Evolutionary conservation across 2,797 vertebrate genomes (phyloP), one percentile per base, ranked within the genome.

Genomic region (Parauchenoglanis punctatus): DNA sequence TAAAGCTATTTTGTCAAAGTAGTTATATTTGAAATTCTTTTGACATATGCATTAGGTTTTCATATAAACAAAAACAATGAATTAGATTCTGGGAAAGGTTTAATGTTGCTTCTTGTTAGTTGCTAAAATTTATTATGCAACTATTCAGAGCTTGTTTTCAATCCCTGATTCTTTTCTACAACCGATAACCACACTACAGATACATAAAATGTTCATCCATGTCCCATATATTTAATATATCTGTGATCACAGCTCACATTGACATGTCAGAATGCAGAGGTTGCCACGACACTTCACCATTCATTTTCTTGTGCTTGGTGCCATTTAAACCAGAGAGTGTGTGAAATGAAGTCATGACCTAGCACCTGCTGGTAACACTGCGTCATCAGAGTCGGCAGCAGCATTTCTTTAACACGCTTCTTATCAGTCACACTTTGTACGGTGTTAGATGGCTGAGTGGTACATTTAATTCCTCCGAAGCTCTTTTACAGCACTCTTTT

Each of bases 371-470:
- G 87, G 18, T 58, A 54, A 18, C 83, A 72, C 61, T 59, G 84
- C 56, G 61, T 70, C 75, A 87, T 70, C 25, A 18, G 70, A 40
- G 31, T n/a, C 17, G 0, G 52, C n/a, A 83, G 52, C 73, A 61
- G 82, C 23, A 31, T 87, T 87, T 73, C 63, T 76, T 67, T 81
- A 52, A 59, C 82, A 70, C 49, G 1, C 70, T 61, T 35, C 20
- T 56, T 58, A 20, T 81, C 35, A 81, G 20, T 61, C 78, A 61
- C 78, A n/a, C 35, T 81, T 81, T 81, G 78, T 17, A 18, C 20
- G 31, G 63, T 81, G 76, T 84, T 65, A 87, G 54, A 85, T 81
- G 81, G 52, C 40, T 68, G 61, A 46, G 72, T 84, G 52, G 52
- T 59, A 56, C 61, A 35, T 52, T 76, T 83, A 54, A 46, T 83